A percentile compares a stretch with the other conserved stretches of the same genome.
phyloP scores from a whole-genome alignment of 1,140 invertebrate species.

The Drosophila lini region DNA sequence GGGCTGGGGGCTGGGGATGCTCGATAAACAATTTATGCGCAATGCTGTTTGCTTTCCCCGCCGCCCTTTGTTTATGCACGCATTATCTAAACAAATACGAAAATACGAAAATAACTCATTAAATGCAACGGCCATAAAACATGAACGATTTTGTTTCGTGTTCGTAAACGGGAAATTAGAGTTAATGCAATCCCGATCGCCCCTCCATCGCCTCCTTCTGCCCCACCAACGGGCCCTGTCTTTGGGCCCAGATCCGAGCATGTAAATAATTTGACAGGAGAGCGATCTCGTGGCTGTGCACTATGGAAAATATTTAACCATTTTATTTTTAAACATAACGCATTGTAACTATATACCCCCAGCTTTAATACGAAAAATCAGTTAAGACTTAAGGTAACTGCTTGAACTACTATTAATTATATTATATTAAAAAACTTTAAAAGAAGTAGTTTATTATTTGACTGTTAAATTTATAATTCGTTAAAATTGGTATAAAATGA shows the following conservation, averaged over 20 bases:
- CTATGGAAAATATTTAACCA: neutral
- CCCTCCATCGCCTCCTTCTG: neutral
- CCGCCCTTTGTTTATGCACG: conserved; percentile 66
- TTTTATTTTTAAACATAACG: neutral
- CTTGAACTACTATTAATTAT: neutral
- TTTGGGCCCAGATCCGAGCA: conserved; percentile 39
- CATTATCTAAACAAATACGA: conserved; percentile 82
- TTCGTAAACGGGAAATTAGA: conserved; percentile 57
- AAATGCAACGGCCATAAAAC: conserved; percentile 67
- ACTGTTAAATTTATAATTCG: too few relatives aligned
- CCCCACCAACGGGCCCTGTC: too few relatives aligned
- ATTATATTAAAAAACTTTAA: too few relatives aligned
- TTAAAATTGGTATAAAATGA: too few relatives aligned
- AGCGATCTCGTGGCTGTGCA: conserved; percentile 23
- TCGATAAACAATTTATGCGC: conserved; percentile 72
- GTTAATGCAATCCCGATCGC: conserved; percentile 50
- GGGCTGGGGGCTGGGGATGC: conserved; percentile 7
- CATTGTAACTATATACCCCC: neutral
- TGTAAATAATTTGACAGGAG: conserved; percentile 69
- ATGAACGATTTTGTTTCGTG: conserved; percentile 39
- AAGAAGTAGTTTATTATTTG: too few relatives aligned
- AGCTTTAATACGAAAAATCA: neutral
- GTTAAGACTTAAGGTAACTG: neutral
- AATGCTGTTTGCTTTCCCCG: conserved; percentile 48
- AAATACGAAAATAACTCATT: conserved; percentile 80